These are phyloP conservation scores for Biston stratarius DNA, from an alignment of 2,888 invertebrate genomes.

Conservation along the genomic window DNA sequence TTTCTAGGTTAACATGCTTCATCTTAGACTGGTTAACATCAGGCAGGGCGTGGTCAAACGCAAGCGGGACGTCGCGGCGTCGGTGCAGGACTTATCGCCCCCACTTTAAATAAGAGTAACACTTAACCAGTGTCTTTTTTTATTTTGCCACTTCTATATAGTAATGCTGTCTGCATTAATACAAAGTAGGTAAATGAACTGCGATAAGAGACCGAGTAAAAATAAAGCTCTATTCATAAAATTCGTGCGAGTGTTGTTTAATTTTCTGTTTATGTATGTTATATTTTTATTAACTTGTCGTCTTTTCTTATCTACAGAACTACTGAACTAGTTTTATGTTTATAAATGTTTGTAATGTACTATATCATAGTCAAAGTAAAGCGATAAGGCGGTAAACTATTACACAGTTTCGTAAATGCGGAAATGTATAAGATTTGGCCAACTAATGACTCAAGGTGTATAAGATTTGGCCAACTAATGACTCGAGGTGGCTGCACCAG, in stretches of 20 bases:
- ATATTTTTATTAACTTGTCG: background rate
- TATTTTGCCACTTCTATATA: background rate
- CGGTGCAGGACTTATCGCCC: too few species aligned
- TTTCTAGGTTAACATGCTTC: too few species aligned
- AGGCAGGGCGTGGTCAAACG: too few species aligned
- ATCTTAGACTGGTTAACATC: too few species aligned
- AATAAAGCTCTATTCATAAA: background rate
- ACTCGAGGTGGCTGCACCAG: too few species aligned
- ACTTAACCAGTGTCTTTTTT: too few species aligned
- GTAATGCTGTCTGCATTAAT: background rate
- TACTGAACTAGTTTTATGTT: constrained; percentile 10
- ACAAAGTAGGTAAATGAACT: constrained; percentile 12
- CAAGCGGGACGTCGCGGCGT: too few species aligned
- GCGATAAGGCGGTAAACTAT: background rate
- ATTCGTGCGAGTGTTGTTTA: background rate
- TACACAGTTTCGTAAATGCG: too few species aligned
- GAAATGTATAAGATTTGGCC: too few species aligned
- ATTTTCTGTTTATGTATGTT: constrained; percentile 6
- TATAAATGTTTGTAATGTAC: background rate
- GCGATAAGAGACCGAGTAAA: background rate
- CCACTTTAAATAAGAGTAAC: too few species aligned
- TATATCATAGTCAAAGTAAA: background rate
- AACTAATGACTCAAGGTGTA: too few species aligned
- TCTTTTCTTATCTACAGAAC: constrained; percentile 13
- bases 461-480: too few species aligned